phyloP scores from a whole-genome alignment of 2,797 vertebrate genomes.

The Pantherophis vulpinus region DNA sequence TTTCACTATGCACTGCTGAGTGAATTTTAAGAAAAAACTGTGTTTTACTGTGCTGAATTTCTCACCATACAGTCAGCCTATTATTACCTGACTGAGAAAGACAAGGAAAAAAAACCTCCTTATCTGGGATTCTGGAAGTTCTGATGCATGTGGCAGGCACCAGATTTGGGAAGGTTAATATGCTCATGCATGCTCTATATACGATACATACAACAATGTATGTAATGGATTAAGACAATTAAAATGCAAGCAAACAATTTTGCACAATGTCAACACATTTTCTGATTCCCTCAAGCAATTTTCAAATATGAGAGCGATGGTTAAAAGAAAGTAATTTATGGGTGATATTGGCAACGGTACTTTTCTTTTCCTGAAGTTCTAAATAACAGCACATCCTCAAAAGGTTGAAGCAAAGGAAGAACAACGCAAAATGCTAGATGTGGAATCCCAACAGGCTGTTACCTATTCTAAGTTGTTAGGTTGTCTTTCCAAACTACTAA shows the following conservation, averaged over 20 bases:
- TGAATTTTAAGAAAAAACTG: background rate
- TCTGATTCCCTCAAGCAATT: background rate
- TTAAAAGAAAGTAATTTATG: background rate
- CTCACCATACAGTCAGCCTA: background rate
- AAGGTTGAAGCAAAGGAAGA: background rate
- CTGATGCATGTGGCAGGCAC: background rate
- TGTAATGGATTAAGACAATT: background rate
- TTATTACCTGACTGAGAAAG: background rate
- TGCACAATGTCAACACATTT: background rate
- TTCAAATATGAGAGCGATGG: background rate
- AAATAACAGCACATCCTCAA: background rate
- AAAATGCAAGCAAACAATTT: background rate
- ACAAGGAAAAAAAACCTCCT: background rate
- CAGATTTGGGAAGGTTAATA: background rate
- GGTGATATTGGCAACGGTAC: no score
- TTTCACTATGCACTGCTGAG: background rate
- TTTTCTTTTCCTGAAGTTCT: background rate
- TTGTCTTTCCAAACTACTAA: background rate
- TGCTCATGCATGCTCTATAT: background rate
- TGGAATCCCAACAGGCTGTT: background rate
- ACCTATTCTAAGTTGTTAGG: background rate
- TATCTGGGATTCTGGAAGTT: background rate
- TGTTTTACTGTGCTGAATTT: background rate
- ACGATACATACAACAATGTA: background rate
- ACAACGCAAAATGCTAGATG: background rate